phyloP scores from a whole-genome alignment of 2,113 vertebrate genomes.

The Pitta sordida region DNA sequence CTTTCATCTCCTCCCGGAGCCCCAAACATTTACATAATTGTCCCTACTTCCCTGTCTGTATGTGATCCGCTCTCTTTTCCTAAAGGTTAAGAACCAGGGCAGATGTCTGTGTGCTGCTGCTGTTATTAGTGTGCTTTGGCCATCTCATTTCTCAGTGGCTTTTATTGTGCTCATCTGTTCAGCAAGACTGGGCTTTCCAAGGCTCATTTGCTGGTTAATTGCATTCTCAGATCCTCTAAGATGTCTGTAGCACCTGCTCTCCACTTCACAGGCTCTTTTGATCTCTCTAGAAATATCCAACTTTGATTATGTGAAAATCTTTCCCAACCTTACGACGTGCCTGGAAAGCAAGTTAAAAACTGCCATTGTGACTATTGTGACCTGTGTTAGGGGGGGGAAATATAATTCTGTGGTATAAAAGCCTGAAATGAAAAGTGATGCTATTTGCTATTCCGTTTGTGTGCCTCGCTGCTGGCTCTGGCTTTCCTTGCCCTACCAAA shows the following conservation, averaged over 20 bases:
- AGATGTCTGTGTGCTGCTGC: slow-evolving; percentile 55
- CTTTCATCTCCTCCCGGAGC: slow-evolving; percentile 70
- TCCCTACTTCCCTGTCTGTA: slow-evolving; percentile 31
- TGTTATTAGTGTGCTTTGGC: slow-evolving; percentile 59
- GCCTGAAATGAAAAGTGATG: neutral
- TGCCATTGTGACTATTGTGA: slow-evolving; percentile 34
- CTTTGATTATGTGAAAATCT: slow-evolving; percentile 75
- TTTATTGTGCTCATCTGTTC: slow-evolving; percentile 72
- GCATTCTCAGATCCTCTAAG: slow-evolving; percentile 75
- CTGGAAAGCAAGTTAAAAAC: slow-evolving; percentile 64
- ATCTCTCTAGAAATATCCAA: slow-evolving; percentile 74
- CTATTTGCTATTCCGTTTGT: slow-evolving; percentile 14
- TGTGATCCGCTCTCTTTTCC: slow-evolving; percentile 28
- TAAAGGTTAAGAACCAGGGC: slow-evolving; percentile 66
- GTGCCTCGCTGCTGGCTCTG: neutral
- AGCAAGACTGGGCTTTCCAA: slow-evolving; percentile 64
- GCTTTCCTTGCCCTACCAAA: neutral
- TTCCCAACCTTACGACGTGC: slow-evolving; percentile 56
- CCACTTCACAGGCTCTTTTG: slow-evolving; percentile 73
- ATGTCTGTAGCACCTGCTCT: slow-evolving; percentile 73
- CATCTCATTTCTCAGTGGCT: slow-evolving; percentile 56
- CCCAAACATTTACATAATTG: slow-evolving; percentile 76
- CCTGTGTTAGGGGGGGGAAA: slow-evolving; percentile 33
- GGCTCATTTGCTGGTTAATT: slow-evolving; percentile 81
- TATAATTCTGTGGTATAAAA: neutral